Evolutionary conservation across 2,797 vertebrate genomes (phyloP).

Genomic region (Fistularia tabacaria): DNA sequence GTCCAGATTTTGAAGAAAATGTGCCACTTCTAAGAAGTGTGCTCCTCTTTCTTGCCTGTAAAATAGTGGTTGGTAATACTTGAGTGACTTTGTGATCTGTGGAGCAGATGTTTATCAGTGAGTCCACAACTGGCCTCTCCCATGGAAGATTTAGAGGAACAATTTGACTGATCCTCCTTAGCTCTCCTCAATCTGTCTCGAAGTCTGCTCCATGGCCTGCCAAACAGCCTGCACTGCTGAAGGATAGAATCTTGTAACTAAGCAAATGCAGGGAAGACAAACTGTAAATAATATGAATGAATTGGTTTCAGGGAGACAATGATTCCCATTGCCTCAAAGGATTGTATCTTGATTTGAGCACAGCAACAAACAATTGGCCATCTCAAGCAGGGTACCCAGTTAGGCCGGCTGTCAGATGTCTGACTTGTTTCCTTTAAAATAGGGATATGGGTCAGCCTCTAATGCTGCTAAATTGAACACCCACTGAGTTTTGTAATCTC

Average conservation of each 20-base stretch:
- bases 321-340: too few species aligned
- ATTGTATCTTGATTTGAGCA: background rate
- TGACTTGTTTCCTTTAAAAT: conserved; percentile 31
- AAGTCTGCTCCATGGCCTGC: conserved; percentile 17
- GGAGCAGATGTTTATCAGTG: conserved; percentile 42
- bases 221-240: conserved; percentile 19
- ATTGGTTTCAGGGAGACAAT: too few species aligned
- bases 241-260: conserved; percentile 10
- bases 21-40: conserved; percentile 11
- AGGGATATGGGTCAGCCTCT: conserved; percentile 57
- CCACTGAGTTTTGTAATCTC: conserved; percentile 46
- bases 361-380: conserved; percentile 27
- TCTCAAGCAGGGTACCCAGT: conserved; percentile 19
- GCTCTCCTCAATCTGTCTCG: conserved; percentile 27
- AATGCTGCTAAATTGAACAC: conserved; percentile 47
- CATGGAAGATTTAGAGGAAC: conserved; percentile 40
- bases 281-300: conserved; percentile 1
- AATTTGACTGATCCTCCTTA: conserved; percentile 50
- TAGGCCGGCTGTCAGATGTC: conserved; percentile 28
- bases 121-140: conserved; percentile 23
- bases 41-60: conserved; percentile 10
- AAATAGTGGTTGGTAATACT: conserved; percentile 30
- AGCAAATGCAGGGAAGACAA: conserved; percentile 2
- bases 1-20: conserved; percentile 13
- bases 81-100: conserved; percentile 22